A percentile compares a stretch with the other conserved stretches of the same genome.
These are phyloP conservation scores for Chitala chitala DNA, from an alignment of 2,113 vertebrate species.

Conservation along the genomic window DNA sequence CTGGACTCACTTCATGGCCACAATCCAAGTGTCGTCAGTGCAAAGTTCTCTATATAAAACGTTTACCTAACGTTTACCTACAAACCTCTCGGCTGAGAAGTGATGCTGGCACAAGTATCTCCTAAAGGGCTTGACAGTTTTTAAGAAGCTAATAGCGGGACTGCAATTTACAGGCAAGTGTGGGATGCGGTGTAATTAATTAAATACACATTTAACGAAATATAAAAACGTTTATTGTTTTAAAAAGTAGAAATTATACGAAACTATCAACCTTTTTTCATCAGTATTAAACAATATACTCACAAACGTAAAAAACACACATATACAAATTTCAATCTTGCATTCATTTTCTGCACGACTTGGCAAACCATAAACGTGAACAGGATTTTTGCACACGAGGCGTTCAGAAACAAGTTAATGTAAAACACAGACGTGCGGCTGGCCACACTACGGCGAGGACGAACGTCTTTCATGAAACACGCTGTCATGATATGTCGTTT, in stretches of 20 bases:
- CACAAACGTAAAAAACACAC: not conserved
- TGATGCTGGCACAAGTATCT: too few species aligned
- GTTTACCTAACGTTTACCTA: too few species aligned
- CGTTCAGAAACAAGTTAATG: not conserved
- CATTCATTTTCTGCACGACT: not conserved
- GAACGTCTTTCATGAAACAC: not conserved
- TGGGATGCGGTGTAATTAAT: not conserved
- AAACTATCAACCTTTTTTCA: not conserved
- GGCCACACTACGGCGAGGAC: not conserved
- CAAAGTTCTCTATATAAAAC: too few species aligned
- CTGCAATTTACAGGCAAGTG: not conserved
- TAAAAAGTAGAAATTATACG: not conserved
- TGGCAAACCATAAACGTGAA: not conserved
- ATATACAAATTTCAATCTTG: not conserved
- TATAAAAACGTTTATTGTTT: constrained; percentile 17
- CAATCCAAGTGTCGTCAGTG: too few species aligned
- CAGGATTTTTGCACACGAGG: not conserved
- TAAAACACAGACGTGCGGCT: not conserved
- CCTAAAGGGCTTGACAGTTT: constrained; percentile 49
- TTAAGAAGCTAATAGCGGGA: not conserved
- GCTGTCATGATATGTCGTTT: constrained; percentile 25
- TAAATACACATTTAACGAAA: constrained; percentile 9
- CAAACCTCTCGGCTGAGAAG: too few species aligned
- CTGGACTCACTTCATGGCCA: too few species aligned
- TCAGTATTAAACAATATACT: not conserved